phyloP scores from a whole-genome alignment of 2,888 invertebrate genomes.

The Lasioglossum morio region DNA sequence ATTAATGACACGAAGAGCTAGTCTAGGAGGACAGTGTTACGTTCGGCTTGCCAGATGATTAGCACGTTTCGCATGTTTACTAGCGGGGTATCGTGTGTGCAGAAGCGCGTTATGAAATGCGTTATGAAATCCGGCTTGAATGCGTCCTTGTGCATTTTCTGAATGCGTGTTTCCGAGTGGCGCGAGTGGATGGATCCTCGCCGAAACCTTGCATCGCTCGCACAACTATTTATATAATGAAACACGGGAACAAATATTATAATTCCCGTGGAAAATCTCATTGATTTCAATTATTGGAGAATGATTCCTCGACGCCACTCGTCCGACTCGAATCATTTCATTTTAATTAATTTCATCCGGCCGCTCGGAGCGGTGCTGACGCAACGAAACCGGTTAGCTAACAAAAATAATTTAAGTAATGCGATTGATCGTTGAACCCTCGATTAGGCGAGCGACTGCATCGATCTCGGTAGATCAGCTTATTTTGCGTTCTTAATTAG shows the following conservation, averaged over 20 bases:
- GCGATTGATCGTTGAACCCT: background rate
- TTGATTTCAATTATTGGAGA: background rate
- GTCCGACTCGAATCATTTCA: background rate
- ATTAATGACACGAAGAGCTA: slow-evolving; percentile 2
- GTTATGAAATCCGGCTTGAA: slow-evolving; percentile 3
- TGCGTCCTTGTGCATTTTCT: background rate
- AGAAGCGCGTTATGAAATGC: slow-evolving; percentile 16
- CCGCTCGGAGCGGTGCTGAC: background rate
- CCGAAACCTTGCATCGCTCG: background rate
- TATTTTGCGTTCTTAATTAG: background rate
- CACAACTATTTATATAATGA: background rate
- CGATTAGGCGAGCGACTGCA: background rate
- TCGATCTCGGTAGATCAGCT: background rate
- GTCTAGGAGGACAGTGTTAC: slow-evolving; percentile 1
- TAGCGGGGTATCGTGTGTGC: slow-evolving; percentile 1
- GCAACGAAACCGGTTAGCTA: background rate
- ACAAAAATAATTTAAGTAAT: background rate
- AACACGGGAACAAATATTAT: background rate
- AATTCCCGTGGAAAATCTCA: background rate
- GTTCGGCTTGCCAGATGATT: slow-evolving; percentile 12
- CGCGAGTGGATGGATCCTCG: background rate
- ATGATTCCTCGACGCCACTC: background rate
- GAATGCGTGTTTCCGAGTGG: background rate
- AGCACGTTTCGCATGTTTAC: slow-evolving; percentile 10
- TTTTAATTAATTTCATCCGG: background rate